Evolutionary conservation across 2,888 invertebrate genomes (phyloP).

Genomic region (Scaptodrosophila latifasciaeformis): DNA sequence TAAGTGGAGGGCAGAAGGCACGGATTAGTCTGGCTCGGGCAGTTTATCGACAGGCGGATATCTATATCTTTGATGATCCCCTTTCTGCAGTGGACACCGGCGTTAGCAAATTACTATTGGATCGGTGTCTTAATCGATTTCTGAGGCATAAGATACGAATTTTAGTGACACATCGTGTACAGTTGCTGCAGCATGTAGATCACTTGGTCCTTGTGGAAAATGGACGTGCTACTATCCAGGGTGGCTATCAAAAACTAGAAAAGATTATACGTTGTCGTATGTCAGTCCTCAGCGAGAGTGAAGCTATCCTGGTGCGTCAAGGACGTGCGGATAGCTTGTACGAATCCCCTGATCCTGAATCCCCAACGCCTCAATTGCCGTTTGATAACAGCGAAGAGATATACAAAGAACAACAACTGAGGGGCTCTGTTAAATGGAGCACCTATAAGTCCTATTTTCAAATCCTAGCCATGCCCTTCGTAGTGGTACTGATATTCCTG

Average conservation of each 20-base stretch:
- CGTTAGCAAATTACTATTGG: slow-evolving; percentile 83
- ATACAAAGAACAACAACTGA: slow-evolving; percentile 77
- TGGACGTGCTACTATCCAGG: slow-evolving; percentile 70
- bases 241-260: slow-evolving; percentile 74
- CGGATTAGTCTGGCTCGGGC: slow-evolving; percentile 85
- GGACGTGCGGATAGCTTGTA: slow-evolving; percentile 61
- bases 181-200: slow-evolving; percentile 78
- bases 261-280: slow-evolving; percentile 76
- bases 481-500: slow-evolving; percentile 67
- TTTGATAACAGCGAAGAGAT: slow-evolving; percentile 61
- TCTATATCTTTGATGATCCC: slow-evolving; percentile 87
- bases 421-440: slow-evolving; percentile 79
- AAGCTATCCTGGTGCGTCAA: slow-evolving; percentile 49
- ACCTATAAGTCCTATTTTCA: slow-evolving; percentile 78
- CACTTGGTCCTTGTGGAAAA: slow-evolving; percentile 78
- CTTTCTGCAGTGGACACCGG: slow-evolving; percentile 86
- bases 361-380: background rate
- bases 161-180: slow-evolving; percentile 82
- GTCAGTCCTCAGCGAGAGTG: slow-evolving; percentile 60
- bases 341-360: slow-evolving; percentile 34
- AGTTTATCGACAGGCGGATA: slow-evolving; percentile 83
- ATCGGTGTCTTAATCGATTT: slow-evolving; percentile 80
- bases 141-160: slow-evolving; percentile 81
- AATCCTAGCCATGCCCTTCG: slow-evolving; percentile 75
- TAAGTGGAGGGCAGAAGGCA: slow-evolving; percentile 86